These are phyloP conservation scores for Mesoclemmys tuberculata DNA, from an alignment of 2,113 vertebrate genomes.

Conservation along the genomic window DNA sequence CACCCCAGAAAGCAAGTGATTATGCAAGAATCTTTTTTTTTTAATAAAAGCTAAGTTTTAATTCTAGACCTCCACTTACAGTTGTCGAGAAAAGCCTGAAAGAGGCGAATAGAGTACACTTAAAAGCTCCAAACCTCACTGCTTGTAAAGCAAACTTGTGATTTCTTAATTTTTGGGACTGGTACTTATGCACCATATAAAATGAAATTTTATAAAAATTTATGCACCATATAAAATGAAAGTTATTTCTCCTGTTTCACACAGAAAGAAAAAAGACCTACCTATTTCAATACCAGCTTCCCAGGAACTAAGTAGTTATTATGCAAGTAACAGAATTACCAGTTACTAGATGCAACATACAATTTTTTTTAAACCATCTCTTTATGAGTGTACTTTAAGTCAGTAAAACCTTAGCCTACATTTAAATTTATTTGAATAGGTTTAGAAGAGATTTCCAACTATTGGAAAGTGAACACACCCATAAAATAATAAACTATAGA, in stretches of 20 bases:
- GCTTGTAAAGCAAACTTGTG: neutral
- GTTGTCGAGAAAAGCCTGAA: neutral
- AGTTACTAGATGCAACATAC: neutral
- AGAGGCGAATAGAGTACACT: neutral
- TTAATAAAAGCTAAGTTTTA: neutral
- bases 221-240: neutral
- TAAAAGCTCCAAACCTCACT: neutral
- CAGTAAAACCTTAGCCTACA: neutral
- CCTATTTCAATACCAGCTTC: neutral
- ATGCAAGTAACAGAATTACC: neutral
- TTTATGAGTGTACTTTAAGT: neutral
- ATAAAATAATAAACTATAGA: neutral
- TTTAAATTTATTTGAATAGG: neutral
- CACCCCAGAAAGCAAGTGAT: neutral
- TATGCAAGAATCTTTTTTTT: neutral
- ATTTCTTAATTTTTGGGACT: neutral
- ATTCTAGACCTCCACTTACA: neutral
- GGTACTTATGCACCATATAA: neutral
- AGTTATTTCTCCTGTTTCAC: neutral
- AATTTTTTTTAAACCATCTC: neutral
- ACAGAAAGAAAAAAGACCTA: neutral
- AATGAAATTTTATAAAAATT: too few relatives aligned
- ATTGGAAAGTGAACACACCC: neutral
- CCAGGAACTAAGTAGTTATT: neutral
- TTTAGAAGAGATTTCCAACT: neutral